A percentile compares a stretch with the other conserved stretches of the same genome.
phyloP scores from a whole-genome alignment of 2,797 vertebrate species.

The Prionace glauca region DNA sequence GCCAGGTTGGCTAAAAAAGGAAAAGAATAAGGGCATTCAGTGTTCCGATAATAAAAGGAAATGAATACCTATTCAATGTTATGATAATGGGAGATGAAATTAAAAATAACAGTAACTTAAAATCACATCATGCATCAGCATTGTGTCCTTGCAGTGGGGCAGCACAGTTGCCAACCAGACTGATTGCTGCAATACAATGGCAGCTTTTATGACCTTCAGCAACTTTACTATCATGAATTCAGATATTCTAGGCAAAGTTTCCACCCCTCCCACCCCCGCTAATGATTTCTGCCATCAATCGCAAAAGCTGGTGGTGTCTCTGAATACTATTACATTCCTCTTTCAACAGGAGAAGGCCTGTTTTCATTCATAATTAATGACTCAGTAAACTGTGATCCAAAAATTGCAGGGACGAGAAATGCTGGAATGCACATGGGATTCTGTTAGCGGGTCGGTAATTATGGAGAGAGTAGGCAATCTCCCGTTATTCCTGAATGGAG shows the following conservation, averaged over 20 bases:
- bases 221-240: background rate
- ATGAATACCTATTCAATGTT: background rate
- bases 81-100: constrained; percentile 6
- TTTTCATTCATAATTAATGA: constrained; percentile 33
- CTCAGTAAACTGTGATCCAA: constrained; percentile 5
- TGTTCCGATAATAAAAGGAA: background rate
- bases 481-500: background rate
- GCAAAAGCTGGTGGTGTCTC: background rate
- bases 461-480: background rate
- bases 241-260: background rate
- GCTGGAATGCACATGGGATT: background rate
- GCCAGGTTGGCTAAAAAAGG: background rate
- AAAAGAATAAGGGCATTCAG: background rate
- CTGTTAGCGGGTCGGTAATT: constrained; percentile 5
- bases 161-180: background rate
- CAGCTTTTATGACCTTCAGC: constrained; percentile 10
- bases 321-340: background rate
- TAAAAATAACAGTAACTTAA: background rate
- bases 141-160: background rate
- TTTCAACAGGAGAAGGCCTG: constrained; percentile 13
- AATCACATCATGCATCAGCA: constrained; percentile 4
- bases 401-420: constrained; percentile 9
- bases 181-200: constrained; percentile 24
- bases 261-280: background rate
- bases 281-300: constrained; percentile 1